phyloP scores from a whole-genome alignment of 1,140 invertebrate species.

The Anoplolepis gracilipes region DNA sequence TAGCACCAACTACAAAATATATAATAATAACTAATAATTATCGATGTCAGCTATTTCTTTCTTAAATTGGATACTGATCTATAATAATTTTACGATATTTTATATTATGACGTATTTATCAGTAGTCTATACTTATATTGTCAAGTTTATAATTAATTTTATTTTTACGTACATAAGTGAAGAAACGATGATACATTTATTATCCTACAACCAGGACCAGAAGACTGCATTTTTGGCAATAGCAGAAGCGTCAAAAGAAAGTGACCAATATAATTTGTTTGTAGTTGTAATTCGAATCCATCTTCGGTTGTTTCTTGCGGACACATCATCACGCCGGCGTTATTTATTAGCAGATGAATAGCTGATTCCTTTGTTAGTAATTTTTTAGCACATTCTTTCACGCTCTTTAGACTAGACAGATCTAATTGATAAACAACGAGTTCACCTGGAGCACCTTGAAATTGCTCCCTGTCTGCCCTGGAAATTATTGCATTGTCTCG shows the following conservation, averaged over 20 bases:
- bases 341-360: conserved; percentile 92
- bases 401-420: conserved; percentile 84
- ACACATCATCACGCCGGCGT: conserved; percentile 92
- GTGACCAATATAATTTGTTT: conserved; percentile 93
- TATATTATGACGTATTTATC: too few relatives aligned
- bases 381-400: conserved; percentile 90
- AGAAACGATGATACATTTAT: conserved; percentile 89
- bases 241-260: conserved; percentile 94
- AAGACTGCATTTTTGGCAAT: conserved; percentile 87
- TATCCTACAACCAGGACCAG: conserved; percentile 88
- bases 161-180: neutral
- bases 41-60: too few relatives aligned
- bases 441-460: neutral
- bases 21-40: too few relatives aligned
- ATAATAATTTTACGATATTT: too few relatives aligned
- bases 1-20: too few relatives aligned
- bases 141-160: too few relatives aligned
- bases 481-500: too few relatives aligned
- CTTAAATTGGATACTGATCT: too few relatives aligned
- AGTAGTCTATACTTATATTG: too few relatives aligned
- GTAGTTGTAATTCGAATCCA: conserved; percentile 93
- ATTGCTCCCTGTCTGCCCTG: neutral
- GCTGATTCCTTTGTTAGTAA: conserved; percentile 87
- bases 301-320: conserved; percentile 89
- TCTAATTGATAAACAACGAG: neutral